Evolutionary conservation across 2,797 vertebrate species (phyloP).

Genomic region (Oryzias dopingdopingensis): DNA sequence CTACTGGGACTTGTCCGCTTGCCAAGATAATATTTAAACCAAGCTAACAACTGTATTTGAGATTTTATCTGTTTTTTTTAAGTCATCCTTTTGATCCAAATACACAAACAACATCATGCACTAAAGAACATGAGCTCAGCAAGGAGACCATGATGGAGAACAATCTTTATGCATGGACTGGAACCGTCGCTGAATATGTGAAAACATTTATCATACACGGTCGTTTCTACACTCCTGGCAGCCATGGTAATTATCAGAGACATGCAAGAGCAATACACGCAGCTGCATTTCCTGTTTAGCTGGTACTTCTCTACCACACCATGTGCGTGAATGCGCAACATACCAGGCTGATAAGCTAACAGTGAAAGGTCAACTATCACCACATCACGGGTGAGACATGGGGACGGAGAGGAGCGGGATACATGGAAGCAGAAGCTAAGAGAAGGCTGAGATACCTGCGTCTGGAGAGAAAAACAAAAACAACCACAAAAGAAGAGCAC

Average conservation of each 20-base stretch:
- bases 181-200: conserved; percentile 52
- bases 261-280: conserved; percentile 38
- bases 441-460: conserved; percentile 4
- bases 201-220: conserved; percentile 60
- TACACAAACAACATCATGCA: conserved; percentile 3
- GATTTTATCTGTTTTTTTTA: neutral
- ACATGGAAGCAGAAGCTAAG: conserved; percentile 1
- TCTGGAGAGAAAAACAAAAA: neutral
- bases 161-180: conserved; percentile 35
- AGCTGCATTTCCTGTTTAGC: conserved; percentile 42
- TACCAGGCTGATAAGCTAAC: conserved; percentile 50
- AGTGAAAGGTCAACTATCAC: conserved; percentile 49
- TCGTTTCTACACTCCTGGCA: conserved; percentile 50
- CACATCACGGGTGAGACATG: conserved; percentile 24
- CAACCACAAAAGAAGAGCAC: neutral
- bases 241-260: conserved; percentile 58
- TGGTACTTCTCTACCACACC: conserved; percentile 39
- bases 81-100: conserved; percentile 1
- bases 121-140: conserved; percentile 10
- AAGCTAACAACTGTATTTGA: neutral
- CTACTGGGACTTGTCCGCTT: conserved; percentile 8
- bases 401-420: conserved; percentile 9
- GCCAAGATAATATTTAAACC: conserved; percentile 2
- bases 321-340: conserved; percentile 51
- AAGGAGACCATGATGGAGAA: conserved; percentile 21